Evolutionary conservation across 1,140 invertebrate species (phyloP), one percentile per base, ranked within the genome.

Genomic region (Papilio aristodemus): DNA sequence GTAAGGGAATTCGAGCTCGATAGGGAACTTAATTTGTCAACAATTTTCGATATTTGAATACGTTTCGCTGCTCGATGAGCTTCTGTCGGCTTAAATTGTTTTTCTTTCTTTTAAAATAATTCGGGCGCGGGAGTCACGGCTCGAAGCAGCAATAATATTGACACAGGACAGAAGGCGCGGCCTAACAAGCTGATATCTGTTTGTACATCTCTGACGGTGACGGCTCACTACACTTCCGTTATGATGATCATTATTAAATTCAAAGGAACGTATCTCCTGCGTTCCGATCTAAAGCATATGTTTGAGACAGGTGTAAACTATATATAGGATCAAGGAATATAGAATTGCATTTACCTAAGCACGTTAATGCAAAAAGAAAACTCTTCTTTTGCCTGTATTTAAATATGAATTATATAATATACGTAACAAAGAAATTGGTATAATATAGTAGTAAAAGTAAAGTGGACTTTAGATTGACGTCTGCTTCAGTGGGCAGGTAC

Each of bases 41-140:
- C 89, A 91, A 91, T 91, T 91, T 91, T 83, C 86, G 85, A 91
- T 91, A 91, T 91, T 91, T 91, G 89, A 91, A 91, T 91, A 91
- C 85, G 87, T 89, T 87, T 86, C 84, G 83, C 82, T 84, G 85
- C 80, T 86, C 86, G 87, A 87, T 90, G 86, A 87, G 85, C 87
- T 87, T 84, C 87, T 86, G 86, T 88, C 85, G 84, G 86, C 79
- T 85, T 86, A 89, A 89, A 86, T 89, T 86, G 84, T 89, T 91
- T 88, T 85, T 80, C 80, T 82, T 89, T 89, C 86, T 77, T 86
- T 81, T 81, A 78, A 83, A 86, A 84, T 87, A 86, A 86, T 85
- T 85, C 75, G 78, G 46, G 68, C 71, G 37, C 19, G 68, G 17
- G 43, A 43, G 68, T 67, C 37, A 60, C 67, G 27, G 68, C 68